Conservation (phyloP, 1,140 invertebrate genomes). For the Camponotus vicinus region DNA sequence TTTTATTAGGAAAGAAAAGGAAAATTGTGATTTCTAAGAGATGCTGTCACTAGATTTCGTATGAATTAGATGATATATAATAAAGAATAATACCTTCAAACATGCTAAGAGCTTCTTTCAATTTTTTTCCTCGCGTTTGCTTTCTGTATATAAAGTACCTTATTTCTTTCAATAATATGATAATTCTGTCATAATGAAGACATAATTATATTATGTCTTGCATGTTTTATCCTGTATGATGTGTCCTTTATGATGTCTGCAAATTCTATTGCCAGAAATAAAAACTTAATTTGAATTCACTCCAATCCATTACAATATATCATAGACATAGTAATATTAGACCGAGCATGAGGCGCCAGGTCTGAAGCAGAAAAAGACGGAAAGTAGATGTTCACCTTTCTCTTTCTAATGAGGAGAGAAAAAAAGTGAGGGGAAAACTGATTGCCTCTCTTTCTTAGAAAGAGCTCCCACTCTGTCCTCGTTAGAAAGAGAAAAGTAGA, state of each 20-base stretch:
- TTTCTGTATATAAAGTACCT: not conserved
- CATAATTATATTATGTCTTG: slow-evolving; percentile 4
- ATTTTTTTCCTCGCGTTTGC: not conserved
- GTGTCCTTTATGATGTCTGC: no score
- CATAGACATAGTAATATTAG: no score
- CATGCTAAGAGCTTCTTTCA: not conserved
- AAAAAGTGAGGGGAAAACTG: no score
- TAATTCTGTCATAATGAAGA: not conserved
- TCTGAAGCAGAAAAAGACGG: no score
- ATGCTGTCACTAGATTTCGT: not conserved
- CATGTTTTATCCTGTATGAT: not conserved
- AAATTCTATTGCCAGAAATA: not conserved
- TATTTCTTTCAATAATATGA: not conserved
- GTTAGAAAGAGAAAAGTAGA: no score
- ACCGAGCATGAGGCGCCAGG: no score
- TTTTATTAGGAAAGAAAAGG: slow-evolving; percentile 16
- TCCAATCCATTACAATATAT: slow-evolving; percentile 6
- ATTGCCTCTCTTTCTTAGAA: no score
- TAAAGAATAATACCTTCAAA: slow-evolving; percentile 9
- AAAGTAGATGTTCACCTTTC: no score
- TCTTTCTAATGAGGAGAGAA: no score
- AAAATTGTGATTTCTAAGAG: slow-evolving; percentile 31
- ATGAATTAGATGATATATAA: slow-evolving; percentile 9
- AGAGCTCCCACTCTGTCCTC: no score
- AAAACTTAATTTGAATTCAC: slow-evolving; percentile 3